Base-by-base conservation (phyloP, 2,113 vertebrate species). In the Serilophus lunatus region DNA sequence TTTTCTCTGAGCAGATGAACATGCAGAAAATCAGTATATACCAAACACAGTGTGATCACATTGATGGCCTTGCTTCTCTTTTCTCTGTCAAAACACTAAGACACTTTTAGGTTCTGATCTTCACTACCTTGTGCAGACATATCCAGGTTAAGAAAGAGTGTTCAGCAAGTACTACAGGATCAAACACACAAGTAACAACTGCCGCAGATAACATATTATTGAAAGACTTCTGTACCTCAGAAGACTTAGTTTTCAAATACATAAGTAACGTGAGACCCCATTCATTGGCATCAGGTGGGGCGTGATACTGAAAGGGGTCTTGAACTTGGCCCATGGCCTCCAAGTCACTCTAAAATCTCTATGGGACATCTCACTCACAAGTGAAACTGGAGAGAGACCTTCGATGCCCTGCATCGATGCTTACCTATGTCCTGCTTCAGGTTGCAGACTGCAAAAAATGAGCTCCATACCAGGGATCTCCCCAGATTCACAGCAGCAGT, bases 221-320 rank as follows among this genome's bases (percentile, higher is more conserved):
- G 12, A 54, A 82, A 60, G 3, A 44, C 13, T 47, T 22, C 15
- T 50, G 50, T 12, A 40, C 6, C 40, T 51, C 49, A 8, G 36
- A 82, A 54, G 35, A 33, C 18, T 38, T 50, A 15, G 1, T 18
- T 81, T 61, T 29, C 42, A 78, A 35, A 59, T 10, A 20, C 2
- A 0, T 40, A 54, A 78, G 71, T 23, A 50, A 42, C 1, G 26
- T 2, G 1, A 24, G 29, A 54, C 10, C n/a, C 19, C 3, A 3
- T 38, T 66, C 66, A 65, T 18, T 20, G 63, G 28, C 44, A 86
- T 56, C 71, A 90, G 16, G 12, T 49, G 23, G 19, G 6, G 6
- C 2, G 5, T 10, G 36, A 47, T 38, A 64, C 1, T 19, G 36
- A 36, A 82, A 49, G 20, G 28, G 2, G 0, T 6, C 19, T 2